Conservation (phyloP, 2,888 invertebrate species). For the Agrotis ipsilon region DNA sequence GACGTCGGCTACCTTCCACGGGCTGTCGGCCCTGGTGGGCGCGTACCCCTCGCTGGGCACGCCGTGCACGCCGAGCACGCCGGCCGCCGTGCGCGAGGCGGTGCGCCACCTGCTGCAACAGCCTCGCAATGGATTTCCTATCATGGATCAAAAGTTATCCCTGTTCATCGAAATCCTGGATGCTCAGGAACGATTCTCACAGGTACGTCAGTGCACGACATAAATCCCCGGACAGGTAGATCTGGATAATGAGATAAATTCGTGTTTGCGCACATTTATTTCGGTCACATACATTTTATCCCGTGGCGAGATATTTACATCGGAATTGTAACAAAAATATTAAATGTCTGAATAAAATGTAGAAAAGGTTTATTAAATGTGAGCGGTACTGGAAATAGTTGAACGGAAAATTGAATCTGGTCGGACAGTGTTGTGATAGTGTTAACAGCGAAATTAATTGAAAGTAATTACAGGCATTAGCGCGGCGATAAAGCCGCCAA, state of each 20-base stretch:
- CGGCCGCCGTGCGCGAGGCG: conserved; percentile 93
- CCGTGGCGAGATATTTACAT: conserved; percentile 50
- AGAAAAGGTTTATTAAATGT: conserved; percentile 39
- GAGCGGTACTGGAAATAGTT: conserved; percentile 16
- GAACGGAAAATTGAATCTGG: conserved; percentile 41
- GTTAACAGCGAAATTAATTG: conserved; percentile 52
- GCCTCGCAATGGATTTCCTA: conserved; percentile 94
- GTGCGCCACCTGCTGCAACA: conserved; percentile 93
- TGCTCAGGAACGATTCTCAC: conserved; percentile 95
- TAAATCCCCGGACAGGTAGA: conserved; percentile 2
- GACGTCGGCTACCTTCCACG: conserved; percentile 92
- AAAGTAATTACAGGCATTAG: conserved; percentile 46
- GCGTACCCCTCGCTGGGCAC: conserved; percentile 78
- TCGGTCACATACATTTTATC: conserved; percentile 47
- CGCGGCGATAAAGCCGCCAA: conserved; percentile 40
- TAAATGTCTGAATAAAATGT: conserved; percentile 31
- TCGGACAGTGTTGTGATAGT: conserved; percentile 57
- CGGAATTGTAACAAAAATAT: conserved; percentile 43
- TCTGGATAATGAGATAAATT: conserved; percentile 34
- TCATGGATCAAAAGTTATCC: conserved; percentile 94
- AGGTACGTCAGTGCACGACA: conserved; percentile 88
- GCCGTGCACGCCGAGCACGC: conserved; percentile 89
- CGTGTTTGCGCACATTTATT: conserved; percentile 41
- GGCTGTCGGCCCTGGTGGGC: conserved; percentile 84
- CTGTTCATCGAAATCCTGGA: conserved; percentile 96